These are phyloP conservation scores for Dasyprocta punctata DNA, from an alignment of 2,113 vertebrate species.

Conservation along the genomic window DNA sequence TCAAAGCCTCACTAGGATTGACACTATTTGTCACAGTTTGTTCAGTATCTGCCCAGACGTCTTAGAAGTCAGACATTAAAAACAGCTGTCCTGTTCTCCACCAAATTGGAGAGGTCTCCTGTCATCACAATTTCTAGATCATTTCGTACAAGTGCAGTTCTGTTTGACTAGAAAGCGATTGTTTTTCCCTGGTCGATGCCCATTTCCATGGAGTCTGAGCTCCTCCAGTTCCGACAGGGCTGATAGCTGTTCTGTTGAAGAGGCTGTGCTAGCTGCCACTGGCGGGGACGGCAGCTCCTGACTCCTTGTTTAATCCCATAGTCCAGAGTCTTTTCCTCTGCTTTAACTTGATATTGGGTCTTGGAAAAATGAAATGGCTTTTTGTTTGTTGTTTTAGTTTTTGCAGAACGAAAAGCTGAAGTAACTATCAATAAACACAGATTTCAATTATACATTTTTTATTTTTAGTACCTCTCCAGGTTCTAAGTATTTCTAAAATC, in stretches of 20 bases:
- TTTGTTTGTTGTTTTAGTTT: background rate
- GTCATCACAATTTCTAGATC: background rate
- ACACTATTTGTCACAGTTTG: background rate
- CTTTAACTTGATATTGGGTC: background rate
- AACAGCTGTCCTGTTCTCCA: background rate
- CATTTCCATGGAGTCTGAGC: background rate
- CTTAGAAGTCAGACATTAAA: constrained; percentile 51
- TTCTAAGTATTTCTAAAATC: constrained; percentile 55
- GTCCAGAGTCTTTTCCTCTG: background rate
- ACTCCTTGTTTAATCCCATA: background rate
- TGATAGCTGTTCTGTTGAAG: background rate
- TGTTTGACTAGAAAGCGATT: constrained; percentile 40
- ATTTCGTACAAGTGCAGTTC: constrained; percentile 18
- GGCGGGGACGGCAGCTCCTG: background rate
- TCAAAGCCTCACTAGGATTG: background rate
- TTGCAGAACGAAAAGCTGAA: background rate
- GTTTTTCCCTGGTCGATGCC: background rate
- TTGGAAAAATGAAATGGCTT: constrained; percentile 28
- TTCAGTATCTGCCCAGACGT: constrained; percentile 15
- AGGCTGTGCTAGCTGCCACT: background rate
- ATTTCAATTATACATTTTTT: constrained; percentile 19
- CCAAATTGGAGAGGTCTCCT: background rate
- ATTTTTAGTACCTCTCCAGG: constrained; percentile 13
- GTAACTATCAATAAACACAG: constrained; percentile 37
- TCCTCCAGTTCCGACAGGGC: background rate